Conservation (phyloP, 2,113 vertebrate genomes). For the Bubo bubo region DNA sequence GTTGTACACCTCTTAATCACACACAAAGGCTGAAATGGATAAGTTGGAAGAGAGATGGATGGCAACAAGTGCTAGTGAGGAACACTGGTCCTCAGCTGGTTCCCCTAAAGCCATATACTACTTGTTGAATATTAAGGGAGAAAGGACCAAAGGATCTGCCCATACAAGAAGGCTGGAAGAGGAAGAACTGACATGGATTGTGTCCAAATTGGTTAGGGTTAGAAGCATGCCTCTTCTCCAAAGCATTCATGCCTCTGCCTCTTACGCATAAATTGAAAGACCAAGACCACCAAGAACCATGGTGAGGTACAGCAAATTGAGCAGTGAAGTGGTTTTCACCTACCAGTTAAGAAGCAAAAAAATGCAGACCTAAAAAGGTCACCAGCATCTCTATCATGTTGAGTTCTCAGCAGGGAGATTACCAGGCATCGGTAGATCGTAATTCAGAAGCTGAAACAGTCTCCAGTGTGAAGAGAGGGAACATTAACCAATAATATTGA, state of each 20-base stretch:
- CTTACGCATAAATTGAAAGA: background rate
- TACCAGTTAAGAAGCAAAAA: background rate
- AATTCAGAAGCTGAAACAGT: background rate
- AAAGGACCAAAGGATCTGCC: background rate
- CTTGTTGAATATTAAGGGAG: background rate
- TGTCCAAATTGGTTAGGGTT: background rate
- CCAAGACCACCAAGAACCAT: background rate
- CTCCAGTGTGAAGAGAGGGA: background rate
- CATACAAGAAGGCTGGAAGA: background rate
- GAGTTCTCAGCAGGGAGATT: background rate
- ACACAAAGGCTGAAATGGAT: background rate
- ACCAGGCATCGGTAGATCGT: fast-evolving
- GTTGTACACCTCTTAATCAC: background rate
- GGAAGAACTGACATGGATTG: background rate
- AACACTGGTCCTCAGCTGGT: background rate
- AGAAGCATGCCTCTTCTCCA: too few species aligned
- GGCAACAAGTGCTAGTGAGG: background rate
- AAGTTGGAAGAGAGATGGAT: background rate
- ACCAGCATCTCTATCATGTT: background rate
- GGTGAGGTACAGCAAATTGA: background rate
- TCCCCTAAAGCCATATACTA: background rate
- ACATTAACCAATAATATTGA: background rate
- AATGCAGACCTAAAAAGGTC: background rate
- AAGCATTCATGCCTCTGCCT: background rate
- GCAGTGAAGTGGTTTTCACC: background rate